Conservation (phyloP, 2,888 invertebrate species). For the Drosophila paranaensis region DNA sequence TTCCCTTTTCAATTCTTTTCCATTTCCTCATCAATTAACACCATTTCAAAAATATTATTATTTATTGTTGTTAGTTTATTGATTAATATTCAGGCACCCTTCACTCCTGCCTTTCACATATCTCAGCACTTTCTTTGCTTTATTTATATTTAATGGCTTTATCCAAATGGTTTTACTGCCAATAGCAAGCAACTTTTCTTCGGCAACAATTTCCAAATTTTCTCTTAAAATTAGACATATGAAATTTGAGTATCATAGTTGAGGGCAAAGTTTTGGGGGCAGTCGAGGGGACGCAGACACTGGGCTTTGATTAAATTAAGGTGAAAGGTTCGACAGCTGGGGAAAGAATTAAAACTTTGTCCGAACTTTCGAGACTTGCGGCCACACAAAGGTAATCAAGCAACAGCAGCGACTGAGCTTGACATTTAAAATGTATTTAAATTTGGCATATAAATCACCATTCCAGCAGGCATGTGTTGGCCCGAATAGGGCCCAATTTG, state of each 20-base stretch:
- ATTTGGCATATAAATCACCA: background rate
- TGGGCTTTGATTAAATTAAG: slow-evolving; percentile 8
- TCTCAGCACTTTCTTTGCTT: background rate
- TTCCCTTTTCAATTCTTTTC: too few species aligned
- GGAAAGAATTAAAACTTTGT: slow-evolving; percentile 19
- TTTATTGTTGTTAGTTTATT: too few species aligned
- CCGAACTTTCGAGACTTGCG: slow-evolving; percentile 6
- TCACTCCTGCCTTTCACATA: background rate
- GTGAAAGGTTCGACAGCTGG: slow-evolving; percentile 17
- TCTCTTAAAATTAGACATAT: background rate
- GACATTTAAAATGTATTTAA: slow-evolving; percentile 16
- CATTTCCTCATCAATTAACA: too few species aligned
- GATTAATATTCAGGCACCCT: too few species aligned
- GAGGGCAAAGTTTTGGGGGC: slow-evolving; percentile 10
- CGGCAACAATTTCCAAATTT: background rate
- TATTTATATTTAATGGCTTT: background rate
- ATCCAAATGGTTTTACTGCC: background rate
- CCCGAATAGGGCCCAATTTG: slow-evolving; percentile 3
- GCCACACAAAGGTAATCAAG: slow-evolving; percentile 11
- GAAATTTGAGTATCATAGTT: background rate
- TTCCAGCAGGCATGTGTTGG: background rate
- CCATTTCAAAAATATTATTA: too few species aligned
- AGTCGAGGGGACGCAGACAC: slow-evolving; percentile 7
- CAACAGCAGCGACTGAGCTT: background rate
- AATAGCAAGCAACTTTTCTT: background rate